These are phyloP conservation scores for Megaleporinus macrocephalus DNA, from an alignment of 2,113 vertebrate species.

Conservation along the genomic window DNA sequence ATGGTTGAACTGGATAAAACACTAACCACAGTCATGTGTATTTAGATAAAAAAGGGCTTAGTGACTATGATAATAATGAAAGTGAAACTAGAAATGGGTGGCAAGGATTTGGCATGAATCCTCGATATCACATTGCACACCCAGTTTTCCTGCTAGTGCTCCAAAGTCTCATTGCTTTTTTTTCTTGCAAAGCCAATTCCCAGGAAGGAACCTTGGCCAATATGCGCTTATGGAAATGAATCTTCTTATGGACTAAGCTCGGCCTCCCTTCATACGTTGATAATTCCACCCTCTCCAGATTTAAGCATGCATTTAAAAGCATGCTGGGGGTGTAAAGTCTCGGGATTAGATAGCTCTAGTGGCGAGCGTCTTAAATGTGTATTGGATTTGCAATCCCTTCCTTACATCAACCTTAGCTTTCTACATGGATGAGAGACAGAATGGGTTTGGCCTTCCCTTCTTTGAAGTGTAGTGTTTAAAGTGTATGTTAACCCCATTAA, in stretches of 20 bases:
- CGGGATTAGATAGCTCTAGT: constrained; percentile 37
- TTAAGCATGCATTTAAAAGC: constrained; percentile 49
- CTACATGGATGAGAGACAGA: background rate
- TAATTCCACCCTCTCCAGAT: constrained; percentile 59
- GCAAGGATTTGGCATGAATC: constrained; percentile 19
- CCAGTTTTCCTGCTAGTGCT: background rate
- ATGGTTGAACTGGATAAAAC: background rate
- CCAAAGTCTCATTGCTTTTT: constrained; percentile 21
- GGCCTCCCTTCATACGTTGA: constrained; percentile 54
- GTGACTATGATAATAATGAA: background rate
- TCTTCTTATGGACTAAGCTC: constrained; percentile 67
- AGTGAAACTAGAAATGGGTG: background rate
- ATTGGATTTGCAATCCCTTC: constrained; percentile 47
- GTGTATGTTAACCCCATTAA: background rate
- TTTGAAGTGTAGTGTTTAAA: constrained; percentile 1
- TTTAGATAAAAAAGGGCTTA: background rate
- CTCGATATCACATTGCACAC: background rate
- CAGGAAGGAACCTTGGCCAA: constrained; percentile 39
- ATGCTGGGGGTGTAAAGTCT: constrained; percentile 37
- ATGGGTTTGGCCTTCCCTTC: background rate
- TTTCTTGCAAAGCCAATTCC: constrained; percentile 56
- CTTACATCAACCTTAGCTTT: constrained; percentile 30
- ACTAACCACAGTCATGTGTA: background rate
- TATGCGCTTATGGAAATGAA: constrained; percentile 66
- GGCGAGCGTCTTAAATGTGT: constrained; percentile 54